A percentile compares a stretch with the other conserved stretches of the same genome.
Evolutionary conservation across 2,888 invertebrate species (phyloP).

Genomic region (Bembecia ichneumoniformis): DNA sequence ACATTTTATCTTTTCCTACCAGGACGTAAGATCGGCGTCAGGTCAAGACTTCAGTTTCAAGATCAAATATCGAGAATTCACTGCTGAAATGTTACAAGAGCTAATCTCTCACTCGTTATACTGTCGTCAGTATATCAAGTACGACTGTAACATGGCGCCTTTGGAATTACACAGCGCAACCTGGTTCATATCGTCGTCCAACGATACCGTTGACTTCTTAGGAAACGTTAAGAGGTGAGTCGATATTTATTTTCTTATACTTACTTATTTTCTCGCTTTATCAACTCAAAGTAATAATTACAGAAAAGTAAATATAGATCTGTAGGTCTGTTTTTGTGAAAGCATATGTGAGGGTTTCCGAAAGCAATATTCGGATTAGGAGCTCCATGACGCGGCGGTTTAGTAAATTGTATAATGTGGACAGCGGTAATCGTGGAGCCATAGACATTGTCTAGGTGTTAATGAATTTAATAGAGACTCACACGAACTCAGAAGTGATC

Average conservation of each 20-base stretch:
- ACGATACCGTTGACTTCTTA: slow-evolving; percentile 85
- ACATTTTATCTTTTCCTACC: slow-evolving; percentile 7
- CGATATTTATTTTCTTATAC: background rate
- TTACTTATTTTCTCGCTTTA: background rate
- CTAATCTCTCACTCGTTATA: slow-evolving; percentile 90
- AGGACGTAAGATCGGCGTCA: slow-evolving; percentile 85
- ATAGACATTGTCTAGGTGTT: no score
- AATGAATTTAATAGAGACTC: no score
- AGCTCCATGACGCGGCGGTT: no score
- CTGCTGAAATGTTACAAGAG: slow-evolving; percentile 91
- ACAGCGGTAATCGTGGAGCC: no score
- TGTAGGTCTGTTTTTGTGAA: background rate
- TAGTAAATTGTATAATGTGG: no score
- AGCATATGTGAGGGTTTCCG: background rate
- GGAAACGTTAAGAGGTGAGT: slow-evolving; percentile 84
- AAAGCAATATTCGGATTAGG: no score
- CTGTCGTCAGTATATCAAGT: slow-evolving; percentile 91
- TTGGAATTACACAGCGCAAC: slow-evolving; percentile 89
- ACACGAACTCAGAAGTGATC: no score
- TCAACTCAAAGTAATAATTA: background rate
- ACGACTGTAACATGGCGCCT: slow-evolving; percentile 91
- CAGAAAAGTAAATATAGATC: background rate
- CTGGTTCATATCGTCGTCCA: slow-evolving; percentile 89
- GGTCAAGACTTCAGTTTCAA: slow-evolving; percentile 87
- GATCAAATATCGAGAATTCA: slow-evolving; percentile 90